These are phyloP conservation scores for Papilio demoleus DNA, from an alignment of 2,888 invertebrate genomes.

Conservation along the genomic window DNA sequence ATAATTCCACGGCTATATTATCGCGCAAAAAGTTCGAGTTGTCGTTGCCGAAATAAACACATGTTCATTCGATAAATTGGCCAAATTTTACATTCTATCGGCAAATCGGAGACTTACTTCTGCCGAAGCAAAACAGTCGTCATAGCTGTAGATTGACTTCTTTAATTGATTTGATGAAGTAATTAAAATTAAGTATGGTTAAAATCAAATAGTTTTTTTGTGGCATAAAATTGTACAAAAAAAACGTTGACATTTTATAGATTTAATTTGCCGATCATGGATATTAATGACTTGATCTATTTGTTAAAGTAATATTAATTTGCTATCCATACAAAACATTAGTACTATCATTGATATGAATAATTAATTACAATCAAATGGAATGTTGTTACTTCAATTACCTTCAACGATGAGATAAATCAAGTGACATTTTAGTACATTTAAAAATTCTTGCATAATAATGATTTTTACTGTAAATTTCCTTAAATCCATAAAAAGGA, in stretches of 20 bases:
- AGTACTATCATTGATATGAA: slow-evolving; percentile 6
- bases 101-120: too few species aligned
- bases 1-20: too few species aligned
- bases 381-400: background rate
- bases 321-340: slow-evolving; percentile 1
- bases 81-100: too few species aligned
- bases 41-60: too few species aligned
- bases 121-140: too few species aligned
- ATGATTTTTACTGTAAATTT: slow-evolving; percentile 18
- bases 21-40: too few species aligned
- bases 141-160: too few species aligned
- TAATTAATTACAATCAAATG: slow-evolving; percentile 15
- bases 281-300: background rate
- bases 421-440: slow-evolving; percentile 6
- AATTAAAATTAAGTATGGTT: too few species aligned
- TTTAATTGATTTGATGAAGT: too few species aligned
- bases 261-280: background rate
- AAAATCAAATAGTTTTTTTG: background rate
- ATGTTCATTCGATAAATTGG: too few species aligned
- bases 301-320: slow-evolving; percentile 6
- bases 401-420: background rate
- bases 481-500: slow-evolving; percentile 4
- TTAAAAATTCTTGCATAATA: slow-evolving; percentile 14
- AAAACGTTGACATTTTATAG: background rate
- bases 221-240: too few species aligned